Conservation (phyloP, 2,888 invertebrate species). For the Melanargia galathea region DNA sequence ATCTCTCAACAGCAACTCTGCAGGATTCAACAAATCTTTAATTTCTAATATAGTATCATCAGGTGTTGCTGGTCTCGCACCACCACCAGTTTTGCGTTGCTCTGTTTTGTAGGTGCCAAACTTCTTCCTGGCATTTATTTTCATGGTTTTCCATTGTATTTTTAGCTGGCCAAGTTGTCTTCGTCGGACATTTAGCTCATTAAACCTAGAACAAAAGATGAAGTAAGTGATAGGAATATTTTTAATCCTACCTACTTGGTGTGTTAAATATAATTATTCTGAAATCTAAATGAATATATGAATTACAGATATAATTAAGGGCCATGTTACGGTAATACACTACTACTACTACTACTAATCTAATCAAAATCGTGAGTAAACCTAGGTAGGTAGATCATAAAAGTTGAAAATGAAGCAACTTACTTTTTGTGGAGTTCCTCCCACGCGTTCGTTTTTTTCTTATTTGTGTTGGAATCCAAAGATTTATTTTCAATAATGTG, state of each 20-base stretch:
- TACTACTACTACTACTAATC: neutral
- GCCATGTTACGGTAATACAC: too few species aligned
- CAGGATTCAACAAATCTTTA: conserved; percentile 5
- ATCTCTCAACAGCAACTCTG: neutral
- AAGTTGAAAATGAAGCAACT: neutral
- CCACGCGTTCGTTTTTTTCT: neutral
- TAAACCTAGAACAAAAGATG: neutral
- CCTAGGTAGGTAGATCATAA: neutral
- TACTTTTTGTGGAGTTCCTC: conserved; percentile 5
- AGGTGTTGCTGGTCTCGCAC: neutral
- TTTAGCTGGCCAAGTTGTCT: neutral
- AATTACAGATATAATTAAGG: too few species aligned
- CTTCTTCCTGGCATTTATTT: neutral
- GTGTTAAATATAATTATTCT: neutral
- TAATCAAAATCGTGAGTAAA: neutral
- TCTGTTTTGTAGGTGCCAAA: neutral
- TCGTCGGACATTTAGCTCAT: neutral
- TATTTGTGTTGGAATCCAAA: neutral
- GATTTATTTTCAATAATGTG: neutral
- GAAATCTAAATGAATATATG: neutral
- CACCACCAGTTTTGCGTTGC: neutral
- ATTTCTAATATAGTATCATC: neutral
- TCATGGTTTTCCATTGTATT: conserved; percentile 2
- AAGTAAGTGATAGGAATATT: too few species aligned
- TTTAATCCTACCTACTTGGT: neutral